These are phyloP conservation scores for Porites australiensis DNA, from an alignment of 64 coral and sea anemone species.

Conservation along the genomic window DNA sequence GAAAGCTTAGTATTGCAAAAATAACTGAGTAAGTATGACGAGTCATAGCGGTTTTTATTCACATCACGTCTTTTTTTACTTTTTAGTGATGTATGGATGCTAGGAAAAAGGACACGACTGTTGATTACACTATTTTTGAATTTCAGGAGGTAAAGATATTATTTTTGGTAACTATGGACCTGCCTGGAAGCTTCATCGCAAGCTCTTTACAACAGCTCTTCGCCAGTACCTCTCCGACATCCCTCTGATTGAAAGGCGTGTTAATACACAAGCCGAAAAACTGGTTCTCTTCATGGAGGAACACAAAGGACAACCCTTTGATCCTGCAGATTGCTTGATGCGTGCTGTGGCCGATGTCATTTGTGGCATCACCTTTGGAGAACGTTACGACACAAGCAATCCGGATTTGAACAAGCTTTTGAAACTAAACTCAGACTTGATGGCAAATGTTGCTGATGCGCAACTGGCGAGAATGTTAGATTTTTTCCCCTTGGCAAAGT, in stretches of 20 bases:
- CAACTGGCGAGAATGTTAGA: background rate
- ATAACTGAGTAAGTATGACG: no score
- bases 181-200: constrained; percentile 12
- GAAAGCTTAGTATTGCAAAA: no score
- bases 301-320: constrained; percentile 27
- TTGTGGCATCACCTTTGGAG: constrained; percentile 23
- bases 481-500: constrained; percentile 2
- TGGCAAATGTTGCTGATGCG: no score
- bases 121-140: background rate
- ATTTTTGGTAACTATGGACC: background rate
- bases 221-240: constrained; percentile 17
- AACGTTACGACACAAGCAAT: background rate
- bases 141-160: constrained; percentile 4
- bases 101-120: no score
- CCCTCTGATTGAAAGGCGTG: background rate
- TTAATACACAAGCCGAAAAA: background rate
- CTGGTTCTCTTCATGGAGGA: constrained; percentile 9
- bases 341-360: constrained; percentile 10
- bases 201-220: background rate
- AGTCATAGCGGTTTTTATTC: no score
- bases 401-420: constrained; percentile 10
- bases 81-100: no score
- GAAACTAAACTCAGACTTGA: background rate
- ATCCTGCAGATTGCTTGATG: background rate
- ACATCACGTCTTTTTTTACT: no score